Evolutionary conservation across 2,113 vertebrate genomes (phyloP).

Genomic region (Hyperopisus bebe): DNA sequence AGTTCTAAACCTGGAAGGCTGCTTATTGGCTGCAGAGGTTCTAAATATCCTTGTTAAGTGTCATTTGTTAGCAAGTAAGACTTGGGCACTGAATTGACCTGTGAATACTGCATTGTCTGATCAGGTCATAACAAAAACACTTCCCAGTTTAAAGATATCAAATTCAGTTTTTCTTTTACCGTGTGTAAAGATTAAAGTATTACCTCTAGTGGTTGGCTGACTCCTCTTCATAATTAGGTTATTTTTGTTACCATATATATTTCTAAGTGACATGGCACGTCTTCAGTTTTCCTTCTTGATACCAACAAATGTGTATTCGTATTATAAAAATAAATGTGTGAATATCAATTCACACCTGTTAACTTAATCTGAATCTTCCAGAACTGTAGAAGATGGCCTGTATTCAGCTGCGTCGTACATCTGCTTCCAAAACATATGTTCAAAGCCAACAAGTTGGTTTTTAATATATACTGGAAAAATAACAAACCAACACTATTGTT

Average conservation of each 20-base stretch:
- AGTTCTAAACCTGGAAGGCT: conserved; percentile 31
- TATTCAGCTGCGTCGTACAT: conserved; percentile 42
- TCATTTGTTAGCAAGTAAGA: background rate
- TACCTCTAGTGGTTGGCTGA: background rate
- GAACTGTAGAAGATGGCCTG: background rate
- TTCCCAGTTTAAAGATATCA: background rate
- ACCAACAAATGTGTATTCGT: conserved; percentile 63
- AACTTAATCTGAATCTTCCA: conserved; percentile 17
- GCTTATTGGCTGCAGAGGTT: background rate
- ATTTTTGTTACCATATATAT: background rate
- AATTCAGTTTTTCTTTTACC: background rate
- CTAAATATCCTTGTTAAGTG: background rate
- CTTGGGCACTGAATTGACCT: background rate
- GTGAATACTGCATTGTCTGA: background rate
- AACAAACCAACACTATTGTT: conserved; percentile 68
- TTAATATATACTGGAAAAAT: conserved; percentile 39
- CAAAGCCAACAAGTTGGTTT: conserved; percentile 51
- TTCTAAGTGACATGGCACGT: background rate
- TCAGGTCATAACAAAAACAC: background rate
- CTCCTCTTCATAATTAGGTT: conserved; percentile 1
- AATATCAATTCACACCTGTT: conserved; percentile 53
- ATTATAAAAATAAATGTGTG: conserved; percentile 71
- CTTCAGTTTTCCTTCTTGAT: conserved; percentile 58
- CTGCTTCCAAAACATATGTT: conserved; percentile 44
- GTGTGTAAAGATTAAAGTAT: background rate